Percentiles rank a stretch among this genome's conserved stretches.
Evolutionary conservation across 2,888 invertebrate genomes (phyloP).

Genomic region (Nesidiocoris tenuis): DNA sequence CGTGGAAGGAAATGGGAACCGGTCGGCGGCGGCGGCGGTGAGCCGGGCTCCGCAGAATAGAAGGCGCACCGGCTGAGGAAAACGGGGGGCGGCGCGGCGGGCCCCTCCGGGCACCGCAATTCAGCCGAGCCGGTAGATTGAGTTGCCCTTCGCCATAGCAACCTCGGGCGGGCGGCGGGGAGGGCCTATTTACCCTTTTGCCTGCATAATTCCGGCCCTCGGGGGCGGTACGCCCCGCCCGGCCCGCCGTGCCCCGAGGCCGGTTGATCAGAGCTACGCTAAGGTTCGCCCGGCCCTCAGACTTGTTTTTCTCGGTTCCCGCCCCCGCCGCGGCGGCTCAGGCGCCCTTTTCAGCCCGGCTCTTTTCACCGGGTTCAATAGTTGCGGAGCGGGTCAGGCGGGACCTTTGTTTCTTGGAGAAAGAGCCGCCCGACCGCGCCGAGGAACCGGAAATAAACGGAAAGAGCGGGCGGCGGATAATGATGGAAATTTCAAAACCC

Average conservation of each 20-base stretch:
- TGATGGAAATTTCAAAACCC: not conserved
- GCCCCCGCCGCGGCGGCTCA: conserved; percentile 12
- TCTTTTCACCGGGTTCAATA: not conserved
- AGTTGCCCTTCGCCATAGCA: conserved; percentile 49
- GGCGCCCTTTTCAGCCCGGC: conserved; percentile 8
- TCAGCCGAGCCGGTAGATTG: conserved; percentile 46
- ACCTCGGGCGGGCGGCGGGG: conserved; percentile 6
- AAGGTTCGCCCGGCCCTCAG: conserved; percentile 30
- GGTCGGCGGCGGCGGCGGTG: conserved; percentile 5
- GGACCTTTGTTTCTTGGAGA: not conserved
- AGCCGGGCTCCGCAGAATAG: conserved; percentile 8
- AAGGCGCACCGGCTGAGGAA: conserved; percentile 20
- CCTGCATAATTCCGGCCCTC: conserved; percentile 47
- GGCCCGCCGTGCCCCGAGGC: not conserved
- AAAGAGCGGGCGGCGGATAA: not conserved
- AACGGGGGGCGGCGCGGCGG: conserved; percentile 4
- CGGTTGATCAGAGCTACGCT: conserved; percentile 27
- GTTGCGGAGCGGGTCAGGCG: not conserved
- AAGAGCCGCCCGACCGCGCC: not conserved
- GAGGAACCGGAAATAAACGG: not conserved
- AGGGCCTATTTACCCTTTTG: conserved; percentile 48
- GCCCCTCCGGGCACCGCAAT: conserved; percentile 38
- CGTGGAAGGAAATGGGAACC: not conserved
- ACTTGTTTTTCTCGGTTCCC: conserved; percentile 32
- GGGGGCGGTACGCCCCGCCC: conserved; percentile 16